Base-by-base conservation (phyloP, 2,113 vertebrate species). In the Cephalopterus ornatus region DNA sequence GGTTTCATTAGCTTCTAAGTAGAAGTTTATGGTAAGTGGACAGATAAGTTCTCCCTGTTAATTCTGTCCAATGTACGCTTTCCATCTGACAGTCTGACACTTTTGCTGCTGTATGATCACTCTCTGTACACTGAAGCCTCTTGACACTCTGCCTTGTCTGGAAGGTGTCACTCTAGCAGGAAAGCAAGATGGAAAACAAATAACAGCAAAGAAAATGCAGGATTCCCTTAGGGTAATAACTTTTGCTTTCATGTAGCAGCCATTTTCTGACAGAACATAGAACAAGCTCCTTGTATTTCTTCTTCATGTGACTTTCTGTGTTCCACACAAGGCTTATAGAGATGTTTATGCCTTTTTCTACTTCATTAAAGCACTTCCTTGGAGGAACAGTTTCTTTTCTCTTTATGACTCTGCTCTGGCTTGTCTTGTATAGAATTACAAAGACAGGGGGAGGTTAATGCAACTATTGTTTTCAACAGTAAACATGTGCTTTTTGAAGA, bases 191-290 rank as follows among this genome's bases (percentile, higher is more conserved):
- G 39, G 83, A 79, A 93, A 96, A 77, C 63, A 92, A 90, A 71
- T 76, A 58, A 9, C 20, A 82, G 78, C 53, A 89, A 70, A 95
- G 90, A 50, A 95, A 96, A 94, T 21, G 56, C 49, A 75, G 33
- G 49, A 94, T 95, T 91, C 91, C 96, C 92, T 89, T 16, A n/a
- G 52, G 91, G 92, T 85, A 92, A 4, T 78, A 95, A 83, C 56
- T 88, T 91, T 35, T 75, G n/a, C 68, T 94, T 95, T 94, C 85
- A 94, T 84, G 94, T 92, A 92, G 49, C 63, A 95, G 68, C 89
- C 93, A 72, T 96, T 95, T 96, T 93, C 88, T 97, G 90, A 93
- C 93, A 94, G 81, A 93, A 91, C 85, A 84, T 44, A 82, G 85
- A 97, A 95, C 90, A 89, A 80, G 71, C 78, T 85, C 27, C 73